Percentiles rank a stretch among this genome's conserved stretches.
phyloP scores from a whole-genome alignment of 92 coral and sea anemone genomes.

The Phenganax stokvisi region DNA sequence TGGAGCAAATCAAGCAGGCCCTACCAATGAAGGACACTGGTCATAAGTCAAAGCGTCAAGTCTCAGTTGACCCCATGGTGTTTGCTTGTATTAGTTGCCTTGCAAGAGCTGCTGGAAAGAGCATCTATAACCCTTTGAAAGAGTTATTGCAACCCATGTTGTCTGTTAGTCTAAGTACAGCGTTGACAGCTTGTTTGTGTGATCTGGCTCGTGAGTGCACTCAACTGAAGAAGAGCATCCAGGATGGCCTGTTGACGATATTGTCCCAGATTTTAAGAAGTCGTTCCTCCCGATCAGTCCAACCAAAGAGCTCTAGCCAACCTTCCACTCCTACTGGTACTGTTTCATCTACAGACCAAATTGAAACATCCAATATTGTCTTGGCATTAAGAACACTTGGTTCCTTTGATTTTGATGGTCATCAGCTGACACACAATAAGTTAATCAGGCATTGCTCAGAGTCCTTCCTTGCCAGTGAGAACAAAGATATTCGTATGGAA shows the following conservation, averaged over 20 bases:
- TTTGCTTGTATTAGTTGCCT: conserved; percentile 97
- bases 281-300: conserved; percentile 84
- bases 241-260: conserved; percentile 94
- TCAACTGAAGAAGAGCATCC: conserved; percentile 87
- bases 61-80: conserved; percentile 98
- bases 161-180: conserved; percentile 95
- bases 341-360: conserved; percentile 49
- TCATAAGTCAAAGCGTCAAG: conserved; percentile 66
- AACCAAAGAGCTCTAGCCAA: conserved; percentile 65
- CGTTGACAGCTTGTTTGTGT: conserved; percentile 94
- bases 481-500: conserved; percentile 96
- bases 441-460: conserved; percentile 96
- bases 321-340: conserved; percentile 71
- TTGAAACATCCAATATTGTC: conserved; percentile 78
- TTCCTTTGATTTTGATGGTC: conserved; percentile 96
- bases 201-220: conserved; percentile 88
- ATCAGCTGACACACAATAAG: conserved; percentile 72
- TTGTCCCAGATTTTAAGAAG: conserved; percentile 82
- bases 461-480: conserved; percentile 91
- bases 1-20: conserved; percentile 78
- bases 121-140: conserved; percentile 85
- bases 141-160: conserved; percentile 90
- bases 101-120: conserved; percentile 95
- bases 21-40: conserved; percentile 94
- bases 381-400: conserved; percentile 89